Evolutionary conservation across 1,140 invertebrate species (phyloP).

Genomic region (Dendrolimus punctatus): DNA sequence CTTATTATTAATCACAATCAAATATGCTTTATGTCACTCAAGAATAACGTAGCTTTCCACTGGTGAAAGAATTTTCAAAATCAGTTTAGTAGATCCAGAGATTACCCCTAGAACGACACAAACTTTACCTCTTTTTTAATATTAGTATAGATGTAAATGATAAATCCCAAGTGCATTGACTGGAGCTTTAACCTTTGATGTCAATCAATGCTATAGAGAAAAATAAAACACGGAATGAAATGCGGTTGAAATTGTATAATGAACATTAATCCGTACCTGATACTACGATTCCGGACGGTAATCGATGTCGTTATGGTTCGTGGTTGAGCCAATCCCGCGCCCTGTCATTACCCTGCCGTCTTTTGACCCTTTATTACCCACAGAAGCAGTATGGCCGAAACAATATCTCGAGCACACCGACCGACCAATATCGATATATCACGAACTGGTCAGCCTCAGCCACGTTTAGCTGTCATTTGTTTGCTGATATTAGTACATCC

Average conservation of each 20-base stretch:
- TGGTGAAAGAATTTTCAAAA: no score
- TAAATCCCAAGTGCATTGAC: no score
- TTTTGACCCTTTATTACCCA: conserved; percentile 47
- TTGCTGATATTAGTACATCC: conserved; percentile 16
- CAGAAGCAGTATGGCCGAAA: conserved; percentile 21
- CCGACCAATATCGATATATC: conserved; percentile 9
- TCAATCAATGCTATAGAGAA: conserved; percentile 3
- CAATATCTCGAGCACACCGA: conserved; percentile 14
- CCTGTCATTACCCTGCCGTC: conserved; percentile 55
- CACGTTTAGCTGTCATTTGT: conserved; percentile 22
- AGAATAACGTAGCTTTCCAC: no score
- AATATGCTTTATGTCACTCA: no score
- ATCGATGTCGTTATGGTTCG: conserved; percentile 50
- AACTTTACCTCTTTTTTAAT: no score
- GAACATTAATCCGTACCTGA: conserved; percentile 27
- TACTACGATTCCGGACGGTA: conserved; percentile 34
- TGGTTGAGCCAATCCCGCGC: conserved; percentile 15
- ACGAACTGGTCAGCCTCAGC: conserved; percentile 10
- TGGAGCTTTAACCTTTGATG: not conserved
- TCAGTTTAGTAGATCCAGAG: no score
- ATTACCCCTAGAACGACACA: no score
- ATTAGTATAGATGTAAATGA: no score
- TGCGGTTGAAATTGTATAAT: conserved; percentile 16
- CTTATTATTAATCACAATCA: no score
- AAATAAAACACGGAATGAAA: conserved; percentile 5